These are phyloP conservation scores for Etheostoma cragini DNA, from an alignment of 2,113 vertebrate species.

Conservation along the genomic window DNA sequence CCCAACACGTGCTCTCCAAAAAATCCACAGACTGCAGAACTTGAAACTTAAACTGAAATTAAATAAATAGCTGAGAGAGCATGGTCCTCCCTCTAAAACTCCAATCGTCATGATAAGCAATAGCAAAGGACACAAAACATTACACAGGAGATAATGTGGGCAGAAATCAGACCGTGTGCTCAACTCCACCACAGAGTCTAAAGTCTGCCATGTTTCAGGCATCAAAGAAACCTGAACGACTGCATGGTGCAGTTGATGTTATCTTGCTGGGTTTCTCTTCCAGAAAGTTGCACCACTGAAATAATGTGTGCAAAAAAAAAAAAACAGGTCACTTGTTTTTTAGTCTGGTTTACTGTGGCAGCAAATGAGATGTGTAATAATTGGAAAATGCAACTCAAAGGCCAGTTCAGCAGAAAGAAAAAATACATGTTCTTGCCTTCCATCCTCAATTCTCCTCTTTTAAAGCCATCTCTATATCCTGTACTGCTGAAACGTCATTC, in stretches of 20 bases:
- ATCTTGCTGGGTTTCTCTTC: conserved; percentile 69
- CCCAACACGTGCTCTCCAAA: neutral
- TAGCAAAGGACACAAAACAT: conserved; percentile 32
- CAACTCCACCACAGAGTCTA: conserved; percentile 29
- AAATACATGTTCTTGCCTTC: neutral
- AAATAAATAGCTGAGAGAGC: conserved; percentile 33
- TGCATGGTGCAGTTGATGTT: conserved; percentile 63
- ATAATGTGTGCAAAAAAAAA: conserved; percentile 33
- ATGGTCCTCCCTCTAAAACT: conserved; percentile 19
- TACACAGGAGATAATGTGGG: conserved; percentile 28
- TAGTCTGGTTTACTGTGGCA: conserved; percentile 32
- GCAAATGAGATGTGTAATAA: conserved; percentile 66
- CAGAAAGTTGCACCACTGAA: conserved; percentile 63
- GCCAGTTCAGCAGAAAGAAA: conserved; percentile 7
- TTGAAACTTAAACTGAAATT: conserved; percentile 30
- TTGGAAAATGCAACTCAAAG: conserved; percentile 36
- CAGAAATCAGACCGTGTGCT: conserved; percentile 35
- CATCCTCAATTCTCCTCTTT: neutral
- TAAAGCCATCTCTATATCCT: neutral
- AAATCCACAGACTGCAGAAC: conserved; percentile 7
- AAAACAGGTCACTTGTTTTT: conserved; percentile 56
- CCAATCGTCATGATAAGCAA: conserved; percentile 25
- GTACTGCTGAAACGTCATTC: neutral
- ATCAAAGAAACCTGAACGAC: conserved; percentile 15
- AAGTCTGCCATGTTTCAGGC: conserved; percentile 14